phyloP scores from a whole-genome alignment of 1,140 invertebrate species.

The Sinella curviseta region DNA sequence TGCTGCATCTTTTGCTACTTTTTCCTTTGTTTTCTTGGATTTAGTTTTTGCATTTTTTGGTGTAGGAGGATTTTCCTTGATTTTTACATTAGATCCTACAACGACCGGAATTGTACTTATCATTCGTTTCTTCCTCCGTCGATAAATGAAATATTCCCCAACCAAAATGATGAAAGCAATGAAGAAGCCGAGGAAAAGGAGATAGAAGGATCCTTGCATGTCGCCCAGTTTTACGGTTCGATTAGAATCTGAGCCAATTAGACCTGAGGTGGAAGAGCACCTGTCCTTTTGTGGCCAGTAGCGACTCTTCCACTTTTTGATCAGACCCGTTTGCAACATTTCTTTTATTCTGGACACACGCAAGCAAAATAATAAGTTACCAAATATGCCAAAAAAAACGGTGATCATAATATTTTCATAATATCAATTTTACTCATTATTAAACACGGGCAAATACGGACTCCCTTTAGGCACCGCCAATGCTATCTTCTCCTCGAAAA shows the following conservation, averaged over 20 bases:
- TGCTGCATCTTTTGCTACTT: no score
- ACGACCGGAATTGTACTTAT: constrained; percentile 27
- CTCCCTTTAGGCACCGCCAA: constrained; percentile 71
- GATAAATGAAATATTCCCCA: constrained; percentile 26
- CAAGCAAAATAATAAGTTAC: no score
- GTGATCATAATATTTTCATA: no score
- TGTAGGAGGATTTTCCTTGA: no score
- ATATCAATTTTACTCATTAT: constrained; percentile 61
- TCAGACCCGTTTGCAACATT: constrained; percentile 80
- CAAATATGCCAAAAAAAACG: background rate
- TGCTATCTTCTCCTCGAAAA: constrained; percentile 75
- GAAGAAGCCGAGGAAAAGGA: constrained; percentile 37
- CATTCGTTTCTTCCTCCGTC: constrained; percentile 34
- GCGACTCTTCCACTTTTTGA: constrained; percentile 76
- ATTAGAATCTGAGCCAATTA: constrained; percentile 25
- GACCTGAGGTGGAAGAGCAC: constrained; percentile 59
- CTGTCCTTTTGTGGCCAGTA: constrained; percentile 77
- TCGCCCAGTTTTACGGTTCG: constrained; percentile 41
- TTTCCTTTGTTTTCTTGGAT: no score
- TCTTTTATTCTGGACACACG: constrained; percentile 64
- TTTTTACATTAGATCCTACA: background rate
- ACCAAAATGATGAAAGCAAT: constrained; percentile 32
- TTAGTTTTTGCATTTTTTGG: no score
- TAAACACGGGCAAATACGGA: constrained; percentile 68
- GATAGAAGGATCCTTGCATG: constrained; percentile 48